These are phyloP conservation scores for Pseudomyrmex cubaensis DNA, from an alignment of 1,140 invertebrate genomes.

Conservation along the genomic window DNA sequence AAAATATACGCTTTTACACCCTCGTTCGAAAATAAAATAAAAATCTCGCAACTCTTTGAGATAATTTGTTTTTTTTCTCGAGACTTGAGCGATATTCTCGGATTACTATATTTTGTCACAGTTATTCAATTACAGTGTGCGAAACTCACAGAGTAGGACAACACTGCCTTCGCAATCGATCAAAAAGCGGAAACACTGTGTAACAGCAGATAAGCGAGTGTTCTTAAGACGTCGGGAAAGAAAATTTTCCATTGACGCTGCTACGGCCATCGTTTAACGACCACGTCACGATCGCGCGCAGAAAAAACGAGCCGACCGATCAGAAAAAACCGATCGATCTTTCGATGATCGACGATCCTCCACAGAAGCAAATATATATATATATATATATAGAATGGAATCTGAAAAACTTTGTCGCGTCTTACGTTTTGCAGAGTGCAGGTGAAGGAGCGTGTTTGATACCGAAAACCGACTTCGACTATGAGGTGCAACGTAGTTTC, in stretches of 20 bases:
- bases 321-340: slow-evolving; percentile 44
- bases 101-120: too few relatives aligned
- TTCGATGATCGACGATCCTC: slow-evolving; percentile 32
- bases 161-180: background rate
- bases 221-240: slow-evolving; percentile 10
- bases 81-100: too few relatives aligned
- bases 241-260: background rate
- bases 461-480: background rate
- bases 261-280: slow-evolving; percentile 16
- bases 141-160: too few relatives aligned
- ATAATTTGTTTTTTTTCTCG: too few relatives aligned
- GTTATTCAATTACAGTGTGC: too few relatives aligned
- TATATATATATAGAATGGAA: slow-evolving; percentile 24
- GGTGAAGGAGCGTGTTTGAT: slow-evolving; percentile 14
- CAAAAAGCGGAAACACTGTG: slow-evolving; percentile 11
- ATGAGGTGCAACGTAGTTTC: background rate
- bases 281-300: background rate
- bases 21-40: too few relatives aligned
- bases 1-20: too few relatives aligned
- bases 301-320: slow-evolving; percentile 7
- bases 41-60: too few relatives aligned
- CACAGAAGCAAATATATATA: slow-evolving; percentile 10
- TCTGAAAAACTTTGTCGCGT: slow-evolving; percentile 41
- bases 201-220: slow-evolving; percentile 28
- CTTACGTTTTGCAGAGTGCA: slow-evolving; percentile 48